Conservation (phyloP, 2,797 vertebrate species). For the Acomys russatus region DNA sequence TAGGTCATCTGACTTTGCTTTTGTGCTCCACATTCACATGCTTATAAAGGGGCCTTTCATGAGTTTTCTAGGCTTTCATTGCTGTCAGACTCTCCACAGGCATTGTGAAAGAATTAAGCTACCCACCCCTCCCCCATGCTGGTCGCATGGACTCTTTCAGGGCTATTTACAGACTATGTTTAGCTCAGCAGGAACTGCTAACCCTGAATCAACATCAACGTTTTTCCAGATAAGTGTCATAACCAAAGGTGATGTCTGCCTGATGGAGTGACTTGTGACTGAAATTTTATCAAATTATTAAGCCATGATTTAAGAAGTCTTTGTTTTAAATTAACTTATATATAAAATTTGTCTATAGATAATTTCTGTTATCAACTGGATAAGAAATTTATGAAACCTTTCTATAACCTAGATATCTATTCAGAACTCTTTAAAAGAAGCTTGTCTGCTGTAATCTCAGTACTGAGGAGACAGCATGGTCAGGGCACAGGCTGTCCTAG, state of each 20-base stretch:
- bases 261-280: constrained; percentile 50
- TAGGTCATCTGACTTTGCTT: constrained; percentile 82
- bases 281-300: constrained; percentile 62
- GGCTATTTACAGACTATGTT: constrained; percentile 56
- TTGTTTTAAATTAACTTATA: constrained; percentile 56
- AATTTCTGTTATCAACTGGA: constrained; percentile 13
- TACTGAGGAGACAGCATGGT: not conserved
- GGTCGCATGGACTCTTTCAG: constrained; percentile 72
- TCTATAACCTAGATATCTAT: constrained; percentile 47
- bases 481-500: not conserved
- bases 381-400: constrained; percentile 51
- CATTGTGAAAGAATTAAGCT: constrained; percentile 80
- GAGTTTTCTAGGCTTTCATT: constrained; percentile 79
- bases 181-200: constrained; percentile 68
- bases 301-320: constrained; percentile 16
- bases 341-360: constrained; percentile 46
- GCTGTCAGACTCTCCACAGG: constrained; percentile 76
- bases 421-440: constrained; percentile 54
- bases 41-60: constrained; percentile 83
- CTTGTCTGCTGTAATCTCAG: not conserved
- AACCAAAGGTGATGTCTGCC: constrained; percentile 40
- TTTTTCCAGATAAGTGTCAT: constrained; percentile 65
- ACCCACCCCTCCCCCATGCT: constrained; percentile 33
- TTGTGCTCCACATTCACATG: constrained; percentile 77
- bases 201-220: constrained; percentile 52